Conservation (phyloP, 1,140 invertebrate species). For the Oreohelix idahoensis region DNA sequence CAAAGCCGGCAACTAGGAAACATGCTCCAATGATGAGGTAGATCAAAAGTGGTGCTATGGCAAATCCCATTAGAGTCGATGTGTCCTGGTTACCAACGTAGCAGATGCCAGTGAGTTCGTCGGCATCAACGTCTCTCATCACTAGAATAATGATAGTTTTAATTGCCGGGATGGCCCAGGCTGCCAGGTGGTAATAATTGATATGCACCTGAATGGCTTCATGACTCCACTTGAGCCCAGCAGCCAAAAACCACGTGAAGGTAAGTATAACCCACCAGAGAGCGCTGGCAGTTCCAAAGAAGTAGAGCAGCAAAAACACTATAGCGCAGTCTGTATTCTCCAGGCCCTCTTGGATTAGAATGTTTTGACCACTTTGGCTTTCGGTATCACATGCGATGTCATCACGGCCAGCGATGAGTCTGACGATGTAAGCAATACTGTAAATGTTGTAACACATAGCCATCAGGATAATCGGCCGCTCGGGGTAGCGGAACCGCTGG, state of each 20-base stretch:
- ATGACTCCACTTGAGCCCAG: constrained; percentile 89
- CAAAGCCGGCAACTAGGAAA: constrained; percentile 77
- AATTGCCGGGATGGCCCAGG: constrained; percentile 89
- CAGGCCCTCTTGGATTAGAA: constrained; percentile 82
- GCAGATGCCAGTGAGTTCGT: constrained; percentile 88
- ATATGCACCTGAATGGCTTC: constrained; percentile 88
- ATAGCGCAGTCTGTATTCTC: constrained; percentile 87
- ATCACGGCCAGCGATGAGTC: constrained; percentile 80
- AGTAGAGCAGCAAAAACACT: constrained; percentile 90
- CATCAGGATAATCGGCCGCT: constrained; percentile 96
- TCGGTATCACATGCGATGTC: constrained; percentile 75
- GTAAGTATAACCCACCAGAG: constrained; percentile 89
- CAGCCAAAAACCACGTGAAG: constrained; percentile 87
- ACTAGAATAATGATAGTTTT: constrained; percentile 91
- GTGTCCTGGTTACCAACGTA: constrained; percentile 91
- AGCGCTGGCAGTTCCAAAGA: constrained; percentile 88
- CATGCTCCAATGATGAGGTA: constrained; percentile 73
- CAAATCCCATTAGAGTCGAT: constrained; percentile 77
- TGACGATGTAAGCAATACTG: constrained; percentile 90
- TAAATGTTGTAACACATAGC: constrained; percentile 98
- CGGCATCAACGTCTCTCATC: constrained; percentile 81
- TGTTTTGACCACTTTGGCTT: constrained; percentile 56
- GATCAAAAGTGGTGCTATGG: constrained; percentile 75
- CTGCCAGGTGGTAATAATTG: constrained; percentile 84
- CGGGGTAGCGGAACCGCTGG: constrained; percentile 94